A percentile compares a stretch with the other conserved stretches of the same genome.
Evolutionary conservation across 2,888 invertebrate genomes (phyloP).

Genomic region (Nemurella pictetii): DNA sequence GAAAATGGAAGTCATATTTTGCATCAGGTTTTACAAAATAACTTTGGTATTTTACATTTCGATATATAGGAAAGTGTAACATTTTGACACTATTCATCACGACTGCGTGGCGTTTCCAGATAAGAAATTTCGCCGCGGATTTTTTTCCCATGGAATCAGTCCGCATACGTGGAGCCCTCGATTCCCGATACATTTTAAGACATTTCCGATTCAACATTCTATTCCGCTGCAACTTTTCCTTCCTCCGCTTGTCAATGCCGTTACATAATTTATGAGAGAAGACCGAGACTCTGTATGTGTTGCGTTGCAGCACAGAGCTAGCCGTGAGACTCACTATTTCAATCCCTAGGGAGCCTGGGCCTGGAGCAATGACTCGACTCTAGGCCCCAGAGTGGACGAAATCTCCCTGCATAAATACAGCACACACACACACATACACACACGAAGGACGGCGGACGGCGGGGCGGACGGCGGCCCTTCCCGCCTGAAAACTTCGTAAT

Average conservation of each 20-base stretch:
- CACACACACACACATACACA: too few species aligned
- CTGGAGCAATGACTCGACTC: not conserved
- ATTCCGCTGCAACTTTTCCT: conserved; percentile 9
- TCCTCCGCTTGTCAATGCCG: conserved; percentile 8
- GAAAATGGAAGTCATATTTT: conserved; percentile 6
- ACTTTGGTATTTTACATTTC: not conserved
- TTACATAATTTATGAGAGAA: conserved; percentile 28
- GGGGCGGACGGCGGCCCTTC: too few species aligned
- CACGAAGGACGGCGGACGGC: not conserved
- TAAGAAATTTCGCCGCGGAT: not conserved
- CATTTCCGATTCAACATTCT: conserved; percentile 15
- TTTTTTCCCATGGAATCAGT: not conserved
- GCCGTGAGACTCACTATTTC: not conserved
- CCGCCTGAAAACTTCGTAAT: too few species aligned
- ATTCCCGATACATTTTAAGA: conserved; percentile 1
- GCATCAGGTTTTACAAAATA: not conserved
- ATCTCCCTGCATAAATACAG: not conserved
- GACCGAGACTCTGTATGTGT: not conserved
- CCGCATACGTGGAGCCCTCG: not conserved
- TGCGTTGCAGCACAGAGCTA: not conserved
- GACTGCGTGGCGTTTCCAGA: not conserved
- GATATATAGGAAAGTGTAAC: conserved; percentile 1
- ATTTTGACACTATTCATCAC: conserved; percentile 19
- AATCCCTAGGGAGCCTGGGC: not conserved
- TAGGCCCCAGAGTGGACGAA: not conserved